Percentiles rank a stretch among this genome's conserved stretches.
Conservation (phyloP, 2,888 invertebrate genomes). For the Sarcophaga variegata region DNA sequence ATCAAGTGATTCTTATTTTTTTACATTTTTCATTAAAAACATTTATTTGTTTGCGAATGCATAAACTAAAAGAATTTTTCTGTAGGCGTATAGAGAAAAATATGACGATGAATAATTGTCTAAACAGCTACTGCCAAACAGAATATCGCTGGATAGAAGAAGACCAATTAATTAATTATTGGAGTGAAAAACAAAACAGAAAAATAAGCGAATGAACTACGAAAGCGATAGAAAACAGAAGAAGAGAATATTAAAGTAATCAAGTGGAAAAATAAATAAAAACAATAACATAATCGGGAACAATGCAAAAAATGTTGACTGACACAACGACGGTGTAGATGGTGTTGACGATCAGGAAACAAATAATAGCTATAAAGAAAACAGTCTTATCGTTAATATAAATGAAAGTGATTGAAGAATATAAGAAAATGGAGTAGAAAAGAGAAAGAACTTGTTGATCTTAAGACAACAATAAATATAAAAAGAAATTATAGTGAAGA, state of each 20-base stretch:
- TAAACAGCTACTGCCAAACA: not conserved
- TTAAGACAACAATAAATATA: no score
- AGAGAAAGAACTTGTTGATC: not conserved
- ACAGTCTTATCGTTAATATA: not conserved
- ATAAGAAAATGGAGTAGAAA: not conserved
- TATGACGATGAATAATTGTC: not conserved
- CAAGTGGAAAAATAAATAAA: not conserved
- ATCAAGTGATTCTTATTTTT: not conserved
- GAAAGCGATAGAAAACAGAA: not conserved
- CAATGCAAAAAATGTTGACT: not conserved
- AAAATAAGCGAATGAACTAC: no score
- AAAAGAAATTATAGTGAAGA: no score
- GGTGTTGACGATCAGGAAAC: not conserved
- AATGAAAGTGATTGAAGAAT: not conserved
- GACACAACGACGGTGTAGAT: not conserved
- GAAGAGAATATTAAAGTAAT: not conserved
- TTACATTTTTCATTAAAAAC: no score
- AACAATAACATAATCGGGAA: not conserved
- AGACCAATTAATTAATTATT: no score
- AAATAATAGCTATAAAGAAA: not conserved
- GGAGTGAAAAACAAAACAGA: no score
- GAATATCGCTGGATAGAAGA: not conserved
- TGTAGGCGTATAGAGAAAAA: slow-evolving; percentile 20
- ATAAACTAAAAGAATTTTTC: slow-evolving; percentile 23
- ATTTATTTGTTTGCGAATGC: not conserved